These are phyloP conservation scores for Erethizon dorsatum DNA, from an alignment of 2,797 vertebrate genomes.

Conservation along the genomic window DNA sequence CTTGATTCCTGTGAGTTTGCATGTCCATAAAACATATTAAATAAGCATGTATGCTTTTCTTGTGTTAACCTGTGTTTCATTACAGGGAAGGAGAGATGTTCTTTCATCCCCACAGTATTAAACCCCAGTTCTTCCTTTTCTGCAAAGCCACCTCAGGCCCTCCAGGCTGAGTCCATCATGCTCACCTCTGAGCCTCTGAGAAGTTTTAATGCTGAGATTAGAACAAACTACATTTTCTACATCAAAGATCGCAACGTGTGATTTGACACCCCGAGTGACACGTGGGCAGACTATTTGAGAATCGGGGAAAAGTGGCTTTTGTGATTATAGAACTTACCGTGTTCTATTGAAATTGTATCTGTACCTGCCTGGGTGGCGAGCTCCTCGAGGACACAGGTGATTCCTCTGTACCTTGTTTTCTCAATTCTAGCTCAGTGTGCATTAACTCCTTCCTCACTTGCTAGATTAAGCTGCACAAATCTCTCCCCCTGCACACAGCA, in stretches of 20 bases:
- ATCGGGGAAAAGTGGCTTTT: slow-evolving; percentile 4
- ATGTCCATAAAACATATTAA: background rate
- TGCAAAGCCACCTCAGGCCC: background rate
- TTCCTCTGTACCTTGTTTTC: background rate
- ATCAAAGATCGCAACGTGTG: slow-evolving; percentile 1
- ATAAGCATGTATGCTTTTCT: background rate
- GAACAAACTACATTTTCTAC: background rate
- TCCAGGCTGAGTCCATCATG: background rate
- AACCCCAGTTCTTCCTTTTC: background rate
- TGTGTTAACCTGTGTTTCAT: background rate
- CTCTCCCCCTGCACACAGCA: background rate
- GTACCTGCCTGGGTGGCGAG: background rate
- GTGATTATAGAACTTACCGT: background rate
- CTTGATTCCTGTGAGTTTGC: background rate
- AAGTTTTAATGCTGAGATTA: background rate
- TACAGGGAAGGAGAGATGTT: background rate
- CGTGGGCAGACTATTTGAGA: background rate
- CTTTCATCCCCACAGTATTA: background rate
- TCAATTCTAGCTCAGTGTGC: background rate
- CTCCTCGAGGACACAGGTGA: background rate
- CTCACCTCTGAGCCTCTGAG: background rate
- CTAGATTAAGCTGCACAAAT: background rate
- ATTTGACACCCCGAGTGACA: background rate
- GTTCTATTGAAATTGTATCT: background rate
- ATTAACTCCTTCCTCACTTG: background rate